Evolutionary conservation across 1,140 invertebrate genomes (phyloP), one percentile per base, ranked within the genome.

Genomic region (Glossosoma conforme): DNA sequence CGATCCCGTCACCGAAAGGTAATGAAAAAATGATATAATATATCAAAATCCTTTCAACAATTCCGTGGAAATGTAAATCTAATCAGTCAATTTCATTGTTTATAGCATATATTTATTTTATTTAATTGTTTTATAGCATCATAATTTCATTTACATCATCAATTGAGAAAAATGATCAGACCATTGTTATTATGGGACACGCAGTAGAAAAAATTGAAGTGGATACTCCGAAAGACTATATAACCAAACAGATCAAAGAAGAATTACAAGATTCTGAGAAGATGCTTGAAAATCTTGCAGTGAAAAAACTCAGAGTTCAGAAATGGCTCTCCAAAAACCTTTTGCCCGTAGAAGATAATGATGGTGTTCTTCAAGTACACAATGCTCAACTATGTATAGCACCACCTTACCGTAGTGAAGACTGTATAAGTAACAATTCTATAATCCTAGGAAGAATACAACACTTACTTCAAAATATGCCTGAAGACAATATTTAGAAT

Each of bases 401-500:
- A 24, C 50, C 57, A 3, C 57, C 57, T 3, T 59, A 55, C 24
- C 24, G 33, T 10, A 13, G 45, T 2, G 53, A 52, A 22, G 49
- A 59, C 28, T 59, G 57, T 32, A 18, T 56, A 11, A 56, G 53
- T 30, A 56, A 33, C 41, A 59, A 56, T 47, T 37, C 57, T 14
- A 56, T 59, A n/a, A 49, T 59, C 20, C 32, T 59, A 13, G 52
- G 49, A 32, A 56, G 57, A 41, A 56, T 59, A 20, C 52, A 59
- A 25, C 57, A 59, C 42, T 36, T 59, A 24, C 33, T 59, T 2
- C 32, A 50, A 28, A 56, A 56, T 42, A 59, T 59, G 36, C 56
- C 56, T 4, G 43, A 45, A 14, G n/a, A n/a, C n/a, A n/a, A n/a
- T n/a, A n/a, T n/a, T n/a, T n/a, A n/a, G n/a, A n/a, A n/a, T n/a